phyloP scores from a whole-genome alignment of 2,888 invertebrate species.

The Bibio marci region DNA sequence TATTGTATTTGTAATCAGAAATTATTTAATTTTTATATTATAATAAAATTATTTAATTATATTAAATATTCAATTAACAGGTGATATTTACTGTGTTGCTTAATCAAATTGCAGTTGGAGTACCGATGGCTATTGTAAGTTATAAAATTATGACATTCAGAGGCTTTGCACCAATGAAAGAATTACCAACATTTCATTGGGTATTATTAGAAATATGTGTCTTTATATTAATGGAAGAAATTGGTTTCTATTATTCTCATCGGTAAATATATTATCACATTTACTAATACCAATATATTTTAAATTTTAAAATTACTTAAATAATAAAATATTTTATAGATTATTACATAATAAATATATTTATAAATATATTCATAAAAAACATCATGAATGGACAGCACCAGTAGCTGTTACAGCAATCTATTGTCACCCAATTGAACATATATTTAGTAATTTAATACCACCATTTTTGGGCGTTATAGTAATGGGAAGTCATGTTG shows the following conservation, averaged over 20 bases:
- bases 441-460: conserved; percentile 57
- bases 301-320: too few relatives aligned
- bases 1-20: too few relatives aligned
- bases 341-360: conserved; percentile 53
- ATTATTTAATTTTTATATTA: too few relatives aligned
- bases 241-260: conserved; percentile 72
- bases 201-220: conserved; percentile 52
- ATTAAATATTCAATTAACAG: conserved; percentile 20
- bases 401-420: conserved; percentile 68
- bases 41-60: not conserved
- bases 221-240: conserved; percentile 59
- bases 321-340: conserved; percentile 31
- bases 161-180: conserved; percentile 45
- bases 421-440: conserved; percentile 65
- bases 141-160: conserved; percentile 47
- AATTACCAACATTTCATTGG: conserved; percentile 63
- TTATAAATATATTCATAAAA: conserved; percentile 69
- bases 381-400: conserved; percentile 78
- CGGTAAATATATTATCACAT: conserved; percentile 30
- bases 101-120: conserved; percentile 54
- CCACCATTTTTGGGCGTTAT: conserved; percentile 61
- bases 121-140: conserved; percentile 42
- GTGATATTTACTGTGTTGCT: conserved; percentile 51
- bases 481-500: conserved; percentile 57
- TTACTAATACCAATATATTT: conserved; percentile 7